Evolutionary conservation across 92 coral and sea anemone genomes (phyloP), one percentile per base, ranked within the genome.

Genomic region (Pocillopora grandis): DNA sequence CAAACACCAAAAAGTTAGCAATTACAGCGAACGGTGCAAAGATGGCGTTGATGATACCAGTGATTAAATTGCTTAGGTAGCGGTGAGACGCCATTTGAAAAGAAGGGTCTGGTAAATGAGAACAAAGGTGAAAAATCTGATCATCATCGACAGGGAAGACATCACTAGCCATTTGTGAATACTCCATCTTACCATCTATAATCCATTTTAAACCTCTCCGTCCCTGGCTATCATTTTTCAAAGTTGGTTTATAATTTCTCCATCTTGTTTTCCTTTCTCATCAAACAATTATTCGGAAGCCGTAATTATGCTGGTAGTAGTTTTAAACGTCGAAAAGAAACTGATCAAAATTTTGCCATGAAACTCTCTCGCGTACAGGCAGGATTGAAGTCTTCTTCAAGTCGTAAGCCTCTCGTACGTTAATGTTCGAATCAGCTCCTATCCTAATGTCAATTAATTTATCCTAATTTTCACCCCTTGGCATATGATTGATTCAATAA

Each of bases 1-100:
- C 36, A 49, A 85, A 80, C 36, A 89, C 77, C 48, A 93, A 19
- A 9, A 87, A 52, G 80, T 93, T 93, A 10, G 94, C 89, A 35
- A 79, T 76, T 15, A 89, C 90, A 7, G 97, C 92, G 19, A 91
- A 82, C 6, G 97, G 97, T 27, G 94, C 88, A 75, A 89, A 91
- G 17, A 84, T 14, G 7, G 87, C 77, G 76, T 87, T 93, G 27
- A 93, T 77, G 2, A 91, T 58, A 1, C 92, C 94, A 14, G 94
- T 93, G 2, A 87, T 81, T 10, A 93, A 77, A 67, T 93, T 93
- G 86, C 87, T 84, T 10, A 75, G 72, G 87, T 84, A 87, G 70
- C 97, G 92, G n/a, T 68, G 58, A 57, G 63, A 77, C 3, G 85
- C 92, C 49, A 75, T 75, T 49, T 91, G 89, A 58, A 93, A 93